Base-by-base conservation (phyloP, 2,888 invertebrate genomes). In the Uropetala carovei region DNA sequence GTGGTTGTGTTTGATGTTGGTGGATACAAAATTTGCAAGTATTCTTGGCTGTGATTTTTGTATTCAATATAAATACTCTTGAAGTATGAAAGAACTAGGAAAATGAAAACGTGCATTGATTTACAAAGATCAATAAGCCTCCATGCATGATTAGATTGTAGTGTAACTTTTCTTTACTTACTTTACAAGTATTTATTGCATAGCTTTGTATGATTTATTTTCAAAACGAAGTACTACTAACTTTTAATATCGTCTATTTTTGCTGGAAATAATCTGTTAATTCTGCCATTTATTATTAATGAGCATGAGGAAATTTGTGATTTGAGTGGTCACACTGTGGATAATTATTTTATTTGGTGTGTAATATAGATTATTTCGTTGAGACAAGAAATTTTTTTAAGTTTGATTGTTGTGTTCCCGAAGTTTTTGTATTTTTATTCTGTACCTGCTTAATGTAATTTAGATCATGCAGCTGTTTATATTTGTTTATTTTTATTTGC, bases 21-120 rank as follows among this genome's bases (percentile, higher is more conserved):
- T 89, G 89, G 89, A 89, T 89, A 89, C 89, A 89, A 89, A 89
- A 89, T 89, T 89, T 89, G 89, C 89, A 89, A 89, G 89, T 64
- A n/a, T 68, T 64, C 68, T 60, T 89, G 89, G 89, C 89, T 89
- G 89, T 89, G 89, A 89, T 89, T 89, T 89, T 89, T 89, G 89
- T 89, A 89, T 89, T 89, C 89, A 89, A 89, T 75, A 75, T 68
- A 22, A 43, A 68, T 89, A 89, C 89, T 89, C 64, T 64, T 89
- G 60, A 68, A 68, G 64, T 89, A 64, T 89, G 89, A 89, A 89
- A 64, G 89, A 64, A 64, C 43, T 22, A 75, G 75, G 22, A 75
- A 75, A 75, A 75, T 75, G 18, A 89, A 89, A 27, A 86, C 60
- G 60, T 14, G 60, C 18, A 68, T 64, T 89, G 27, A 43, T 89